Conservation (phyloP, 2,797 vertebrate species). For the Channallabes apus region DNA sequence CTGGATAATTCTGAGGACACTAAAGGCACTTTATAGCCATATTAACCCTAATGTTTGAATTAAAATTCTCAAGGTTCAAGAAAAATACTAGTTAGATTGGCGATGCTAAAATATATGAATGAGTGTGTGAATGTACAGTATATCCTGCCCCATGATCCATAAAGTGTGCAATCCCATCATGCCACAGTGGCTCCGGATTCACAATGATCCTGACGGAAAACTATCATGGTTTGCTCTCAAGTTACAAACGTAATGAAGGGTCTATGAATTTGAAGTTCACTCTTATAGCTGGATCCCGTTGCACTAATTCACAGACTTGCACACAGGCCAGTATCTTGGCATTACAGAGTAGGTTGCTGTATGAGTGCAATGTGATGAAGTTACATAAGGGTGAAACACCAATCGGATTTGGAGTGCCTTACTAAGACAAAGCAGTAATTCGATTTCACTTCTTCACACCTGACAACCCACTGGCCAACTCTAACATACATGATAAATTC, state of each 20-base stretch:
- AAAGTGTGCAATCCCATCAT: not conserved
- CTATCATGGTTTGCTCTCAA: not conserved
- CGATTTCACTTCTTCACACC: not conserved
- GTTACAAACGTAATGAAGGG: conserved; percentile 10
- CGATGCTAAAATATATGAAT: not conserved
- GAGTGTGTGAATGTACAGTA: not conserved
- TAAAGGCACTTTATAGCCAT: too few species aligned
- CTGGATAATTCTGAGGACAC: too few species aligned
- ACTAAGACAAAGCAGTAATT: not conserved
- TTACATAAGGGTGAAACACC: not conserved
- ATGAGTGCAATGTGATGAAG: not conserved
- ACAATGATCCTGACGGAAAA: not conserved
- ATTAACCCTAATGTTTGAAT: too few species aligned
- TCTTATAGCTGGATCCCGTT: not conserved
- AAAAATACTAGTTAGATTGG: not conserved
- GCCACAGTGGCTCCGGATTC: not conserved
- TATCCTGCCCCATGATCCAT: not conserved
- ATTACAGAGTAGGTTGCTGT: not conserved
- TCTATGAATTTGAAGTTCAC: not conserved
- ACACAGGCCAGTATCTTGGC: not conserved
- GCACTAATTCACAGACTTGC: conserved; percentile 11
- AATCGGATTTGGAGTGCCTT: not conserved
- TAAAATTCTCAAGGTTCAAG: not conserved
- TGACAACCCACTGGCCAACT: not conserved
- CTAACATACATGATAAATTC: not conserved